These are phyloP conservation scores for Ditylenchus dipsaci DNA, from an alignment of 1,140 invertebrate genomes.

Conservation along the genomic window DNA sequence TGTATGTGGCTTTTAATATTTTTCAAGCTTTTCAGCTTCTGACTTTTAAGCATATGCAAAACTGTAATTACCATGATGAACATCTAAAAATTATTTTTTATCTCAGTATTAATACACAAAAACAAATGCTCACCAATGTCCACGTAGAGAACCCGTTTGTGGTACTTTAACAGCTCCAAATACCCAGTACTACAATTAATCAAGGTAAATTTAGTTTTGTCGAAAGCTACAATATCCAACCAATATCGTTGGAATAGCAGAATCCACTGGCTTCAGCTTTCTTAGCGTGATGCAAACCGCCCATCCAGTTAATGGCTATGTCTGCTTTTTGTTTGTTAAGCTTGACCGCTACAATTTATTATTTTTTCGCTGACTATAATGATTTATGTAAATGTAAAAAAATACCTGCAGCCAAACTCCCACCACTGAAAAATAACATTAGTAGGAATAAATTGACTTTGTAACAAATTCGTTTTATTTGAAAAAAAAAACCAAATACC, in stretches of 20 bases:
- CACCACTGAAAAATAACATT: not conserved
- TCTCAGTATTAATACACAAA: not conserved
- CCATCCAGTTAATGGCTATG: conserved; percentile 97
- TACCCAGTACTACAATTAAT: conserved; percentile 69
- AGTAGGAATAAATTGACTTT: too few relatives aligned
- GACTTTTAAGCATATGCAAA: too few relatives aligned
- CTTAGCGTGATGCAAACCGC: conserved; percentile 95
- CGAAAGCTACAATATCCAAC: not conserved
- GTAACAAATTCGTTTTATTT: too few relatives aligned
- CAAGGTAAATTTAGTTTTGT: too few relatives aligned
- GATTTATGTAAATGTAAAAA: not conserved
- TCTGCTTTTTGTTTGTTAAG: conserved; percentile 73
- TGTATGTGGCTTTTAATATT: too few relatives aligned
- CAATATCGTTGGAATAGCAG: conserved; percentile 95
- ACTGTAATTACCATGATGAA: not conserved
- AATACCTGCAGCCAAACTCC: not conserved
- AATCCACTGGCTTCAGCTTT: conserved; percentile 91
- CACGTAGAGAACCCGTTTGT: conserved; percentile 74
- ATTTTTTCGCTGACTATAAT: too few relatives aligned
- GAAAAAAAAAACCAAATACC: too few relatives aligned
- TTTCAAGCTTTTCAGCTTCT: too few relatives aligned
- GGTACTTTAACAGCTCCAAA: conserved; percentile 77
- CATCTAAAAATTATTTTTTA: not conserved
- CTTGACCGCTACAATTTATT: not conserved
- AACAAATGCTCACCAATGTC: conserved; percentile 84